Conservation (phyloP, 2,888 invertebrate genomes). For the Cephus nigrinus region DNA sequence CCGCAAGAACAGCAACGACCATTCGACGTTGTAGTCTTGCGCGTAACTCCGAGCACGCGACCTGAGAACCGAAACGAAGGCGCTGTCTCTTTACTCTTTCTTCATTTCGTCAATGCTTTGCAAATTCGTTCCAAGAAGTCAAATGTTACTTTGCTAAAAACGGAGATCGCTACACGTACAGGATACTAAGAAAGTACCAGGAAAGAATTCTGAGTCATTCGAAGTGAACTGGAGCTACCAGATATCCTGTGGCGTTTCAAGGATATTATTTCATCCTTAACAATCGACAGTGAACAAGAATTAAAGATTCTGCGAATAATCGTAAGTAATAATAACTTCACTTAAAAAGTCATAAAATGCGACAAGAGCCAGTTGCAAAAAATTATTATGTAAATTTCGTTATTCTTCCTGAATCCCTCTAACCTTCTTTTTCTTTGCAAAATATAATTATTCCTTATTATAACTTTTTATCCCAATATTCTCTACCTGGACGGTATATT, state of each 20-base stretch:
- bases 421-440: not conserved
- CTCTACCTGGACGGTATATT: not conserved
- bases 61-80: not conserved
- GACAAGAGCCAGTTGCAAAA: not conserved
- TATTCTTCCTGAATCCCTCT: not conserved
- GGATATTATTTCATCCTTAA: not conserved
- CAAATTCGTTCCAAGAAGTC: not conserved
- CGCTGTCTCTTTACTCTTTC: not conserved
- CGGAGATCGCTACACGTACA: not conserved
- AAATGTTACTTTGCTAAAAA: not conserved
- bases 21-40: slow-evolving; percentile 39
- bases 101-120: not conserved
- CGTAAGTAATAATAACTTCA: not conserved
- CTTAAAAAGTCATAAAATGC: not conserved
- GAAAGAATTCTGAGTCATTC: not conserved
- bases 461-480: not conserved
- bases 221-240: not conserved
- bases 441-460: not conserved
- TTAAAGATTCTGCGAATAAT: not conserved
- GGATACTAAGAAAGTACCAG: not conserved
- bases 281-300: not conserved
- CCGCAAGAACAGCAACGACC: slow-evolving; percentile 18
- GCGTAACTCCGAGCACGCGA: slow-evolving; percentile 31
- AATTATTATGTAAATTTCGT: not conserved
- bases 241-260: not conserved